Conservation (phyloP, 2,797 vertebrate genomes). For the Potorous gilbertii region DNA sequence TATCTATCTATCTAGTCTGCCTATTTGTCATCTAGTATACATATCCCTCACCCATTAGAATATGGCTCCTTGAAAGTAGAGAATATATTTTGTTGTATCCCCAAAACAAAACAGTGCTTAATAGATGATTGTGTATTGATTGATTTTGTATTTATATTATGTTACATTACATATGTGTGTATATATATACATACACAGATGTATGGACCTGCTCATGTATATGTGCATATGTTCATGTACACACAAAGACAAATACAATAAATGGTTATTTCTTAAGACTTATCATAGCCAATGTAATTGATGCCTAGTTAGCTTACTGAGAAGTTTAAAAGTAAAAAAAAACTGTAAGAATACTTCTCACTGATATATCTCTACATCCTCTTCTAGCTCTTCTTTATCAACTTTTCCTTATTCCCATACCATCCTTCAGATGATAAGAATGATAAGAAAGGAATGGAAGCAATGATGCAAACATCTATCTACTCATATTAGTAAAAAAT, state of each 20-base stretch:
- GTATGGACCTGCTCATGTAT: too few relatives aligned
- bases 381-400: background rate
- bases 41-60: too few relatives aligned
- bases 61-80: too few relatives aligned
- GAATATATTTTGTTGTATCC: background rate
- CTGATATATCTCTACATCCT: background rate
- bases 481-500: background rate
- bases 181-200: too few relatives aligned
- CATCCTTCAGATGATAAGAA: background rate
- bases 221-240: too few relatives aligned
- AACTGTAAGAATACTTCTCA: background rate
- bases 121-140: background rate
- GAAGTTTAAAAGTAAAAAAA: background rate
- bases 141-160: too few relatives aligned
- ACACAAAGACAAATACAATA: too few relatives aligned
- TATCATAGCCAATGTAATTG: background rate
- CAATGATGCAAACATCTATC: background rate
- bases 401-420: background rate
- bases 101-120: background rate
- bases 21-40: too few relatives aligned
- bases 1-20: too few relatives aligned
- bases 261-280: background rate
- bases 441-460: background rate
- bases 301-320: too few relatives aligned
- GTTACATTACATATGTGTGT: too few relatives aligned